Evolutionary conservation across 2,888 invertebrate genomes (phyloP), one percentile per base, ranked within the genome.

Genomic region (Troides helena): DNA sequence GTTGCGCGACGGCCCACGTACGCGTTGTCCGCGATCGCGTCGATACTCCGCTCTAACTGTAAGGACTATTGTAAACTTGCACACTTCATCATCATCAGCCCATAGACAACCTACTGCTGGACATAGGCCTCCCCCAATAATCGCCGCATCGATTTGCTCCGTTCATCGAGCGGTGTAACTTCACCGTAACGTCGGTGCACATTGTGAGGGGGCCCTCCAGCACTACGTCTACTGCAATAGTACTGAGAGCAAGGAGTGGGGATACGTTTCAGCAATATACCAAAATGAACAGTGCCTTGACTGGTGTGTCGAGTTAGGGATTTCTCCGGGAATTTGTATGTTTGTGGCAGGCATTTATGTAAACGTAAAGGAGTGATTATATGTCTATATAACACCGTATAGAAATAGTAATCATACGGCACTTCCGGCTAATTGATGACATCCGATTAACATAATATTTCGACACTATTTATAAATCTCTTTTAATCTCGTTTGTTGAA

Each of bases 231-330:
- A 86, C 79, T 14, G 83, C 85, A 87, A 86, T 85, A 85, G 86
- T 88, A 88, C 88, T 89, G 86, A 85, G 87, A 90, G 86, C 84
- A 85, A 87, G 92, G 91, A 92, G 92, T 90, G 90, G 87, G 90
- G 90, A 90, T 87, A 82, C 83, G 88, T 88, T 89, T 91, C 92
- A 92, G 92, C 92, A 92, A 90, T 91, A 91, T 92, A 92, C 92
- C 92, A 92, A 92, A 92, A 88, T 79, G 86, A 88, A 85, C 85
- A 89, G 92, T 92, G 92, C 92, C 92, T 92, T 92, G 87, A 85
- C 85, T 80, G 90, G 87, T 82, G 84, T 62, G 81, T 82, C 46
- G 84, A 81, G 76, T 78, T 78, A 80, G 12, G 79, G 79, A 85
- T 83, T 85, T 87, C 84, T 86, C 72, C 80, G 83, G 86, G 87